These are phyloP conservation scores for Pogonognathellus flavescens DNA, from an alignment of 1,140 invertebrate genomes.

Conservation along the genomic window DNA sequence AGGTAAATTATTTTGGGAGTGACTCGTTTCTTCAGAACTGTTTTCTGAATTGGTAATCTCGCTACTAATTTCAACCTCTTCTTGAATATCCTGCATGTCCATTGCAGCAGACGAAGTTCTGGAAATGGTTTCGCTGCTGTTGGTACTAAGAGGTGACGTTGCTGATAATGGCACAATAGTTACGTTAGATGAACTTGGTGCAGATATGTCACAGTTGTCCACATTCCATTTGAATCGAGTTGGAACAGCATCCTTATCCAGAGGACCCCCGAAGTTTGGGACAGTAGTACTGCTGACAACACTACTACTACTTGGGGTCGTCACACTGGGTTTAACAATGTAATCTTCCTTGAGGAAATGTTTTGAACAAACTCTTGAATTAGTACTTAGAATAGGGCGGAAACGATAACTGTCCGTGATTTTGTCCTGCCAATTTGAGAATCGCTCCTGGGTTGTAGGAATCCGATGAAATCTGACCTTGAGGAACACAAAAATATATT, in stretches of 20 bases:
- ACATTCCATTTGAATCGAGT: slow-evolving; percentile 56
- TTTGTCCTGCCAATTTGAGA: slow-evolving; percentile 52
- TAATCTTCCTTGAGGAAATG: slow-evolving; percentile 62
- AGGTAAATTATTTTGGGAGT: not conserved
- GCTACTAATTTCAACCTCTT: not conserved
- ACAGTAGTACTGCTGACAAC: no score
- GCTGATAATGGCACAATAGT: not conserved
- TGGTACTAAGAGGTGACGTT: not conserved
- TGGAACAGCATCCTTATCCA: slow-evolving; percentile 53
- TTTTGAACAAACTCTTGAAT: slow-evolving; percentile 61
- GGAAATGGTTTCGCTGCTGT: not conserved
- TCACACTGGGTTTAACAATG: slow-evolving; percentile 33
- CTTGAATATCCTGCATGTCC: not conserved
- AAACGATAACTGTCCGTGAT: slow-evolving; percentile 53
- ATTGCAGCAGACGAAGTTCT: not conserved
- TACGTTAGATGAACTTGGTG: slow-evolving; percentile 1
- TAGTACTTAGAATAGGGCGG: slow-evolving; percentile 40
- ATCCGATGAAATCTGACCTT: slow-evolving; percentile 62
- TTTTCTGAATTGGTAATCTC: not conserved
- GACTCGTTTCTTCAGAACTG: not conserved
- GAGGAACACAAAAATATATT: slow-evolving; percentile 18
- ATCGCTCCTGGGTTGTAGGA: slow-evolving; percentile 50
- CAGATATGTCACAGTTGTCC: slow-evolving; percentile 17
- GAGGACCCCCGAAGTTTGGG: slow-evolving; percentile 49
- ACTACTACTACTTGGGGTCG: slow-evolving; percentile 6